phyloP scores from a whole-genome alignment of 2,797 vertebrate species.

The Channallabes apus region DNA sequence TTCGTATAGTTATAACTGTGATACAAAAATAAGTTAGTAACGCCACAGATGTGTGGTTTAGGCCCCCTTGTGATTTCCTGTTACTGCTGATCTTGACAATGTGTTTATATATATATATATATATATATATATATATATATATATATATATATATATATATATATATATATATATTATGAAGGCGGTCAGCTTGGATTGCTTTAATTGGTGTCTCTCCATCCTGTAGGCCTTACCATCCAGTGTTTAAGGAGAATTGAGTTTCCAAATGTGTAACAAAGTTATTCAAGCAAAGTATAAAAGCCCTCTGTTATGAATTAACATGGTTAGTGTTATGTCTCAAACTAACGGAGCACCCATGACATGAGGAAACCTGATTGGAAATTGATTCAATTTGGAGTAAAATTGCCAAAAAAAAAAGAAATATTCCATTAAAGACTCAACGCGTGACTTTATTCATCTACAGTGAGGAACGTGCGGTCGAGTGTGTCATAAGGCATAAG shows the following conservation, averaged over 20 bases:
- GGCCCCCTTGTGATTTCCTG: not conserved
- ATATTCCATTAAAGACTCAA: not conserved
- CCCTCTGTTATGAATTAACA: not conserved
- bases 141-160: no score
- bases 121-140: no score
- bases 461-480: not conserved
- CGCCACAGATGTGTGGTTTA: not conserved
- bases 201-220: not conserved
- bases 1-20: not conserved
- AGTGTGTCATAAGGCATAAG: not conserved
- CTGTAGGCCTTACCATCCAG: not conserved
- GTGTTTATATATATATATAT: no score
- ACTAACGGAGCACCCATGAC: not conserved
- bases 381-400: not conserved
- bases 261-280: not conserved
- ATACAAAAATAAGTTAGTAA: not conserved
- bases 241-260: not conserved
- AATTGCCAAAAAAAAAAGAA: no score
- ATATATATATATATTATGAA: not conserved
- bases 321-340: not conserved
- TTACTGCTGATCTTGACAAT: not conserved
- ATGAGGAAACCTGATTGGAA: not conserved
- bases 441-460: not conserved
- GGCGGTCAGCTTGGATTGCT: not conserved
- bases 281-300: not conserved